Evolutionary conservation across 2,888 invertebrate genomes (phyloP).

Genomic region (Esperia sulphurella): DNA sequence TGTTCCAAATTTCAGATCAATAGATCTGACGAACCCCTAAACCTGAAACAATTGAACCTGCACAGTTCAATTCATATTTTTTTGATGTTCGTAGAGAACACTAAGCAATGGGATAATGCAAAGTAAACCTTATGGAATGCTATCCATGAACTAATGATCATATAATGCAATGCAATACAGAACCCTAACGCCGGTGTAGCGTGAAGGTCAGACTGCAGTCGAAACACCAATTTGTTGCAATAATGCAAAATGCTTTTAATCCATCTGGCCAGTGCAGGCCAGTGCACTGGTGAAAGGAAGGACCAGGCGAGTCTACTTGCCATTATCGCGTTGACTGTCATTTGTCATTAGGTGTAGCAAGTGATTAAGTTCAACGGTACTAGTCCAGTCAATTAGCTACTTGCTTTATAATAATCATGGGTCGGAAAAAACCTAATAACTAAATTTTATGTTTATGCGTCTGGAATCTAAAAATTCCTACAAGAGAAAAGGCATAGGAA

Average conservation of each 20-base stretch:
- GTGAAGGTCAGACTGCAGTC: not conserved
- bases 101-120: too few relatives aligned
- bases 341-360: not conserved
- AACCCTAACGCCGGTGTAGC: not conserved
- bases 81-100: too few relatives aligned
- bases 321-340: not conserved
- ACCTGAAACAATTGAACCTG: too few relatives aligned
- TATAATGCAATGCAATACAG: not conserved
- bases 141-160: not conserved
- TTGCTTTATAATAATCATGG: too few relatives aligned
- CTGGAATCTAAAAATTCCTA: too few relatives aligned
- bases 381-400: too few relatives aligned
- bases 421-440: too few relatives aligned
- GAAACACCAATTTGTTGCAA: not conserved
- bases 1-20: too few relatives aligned
- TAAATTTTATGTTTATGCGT: not conserved
- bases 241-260: not conserved
- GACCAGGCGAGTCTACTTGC: not conserved
- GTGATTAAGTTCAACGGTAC: not conserved
- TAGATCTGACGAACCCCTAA: too few relatives aligned
- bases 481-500: too few relatives aligned
- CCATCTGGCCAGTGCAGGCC: not conserved
- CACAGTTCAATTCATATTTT: too few relatives aligned
- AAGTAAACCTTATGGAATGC: too few relatives aligned
- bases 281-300: not conserved